Conservation (phyloP, 2,797 vertebrate species). For the Lophotriccus pileatus region DNA sequence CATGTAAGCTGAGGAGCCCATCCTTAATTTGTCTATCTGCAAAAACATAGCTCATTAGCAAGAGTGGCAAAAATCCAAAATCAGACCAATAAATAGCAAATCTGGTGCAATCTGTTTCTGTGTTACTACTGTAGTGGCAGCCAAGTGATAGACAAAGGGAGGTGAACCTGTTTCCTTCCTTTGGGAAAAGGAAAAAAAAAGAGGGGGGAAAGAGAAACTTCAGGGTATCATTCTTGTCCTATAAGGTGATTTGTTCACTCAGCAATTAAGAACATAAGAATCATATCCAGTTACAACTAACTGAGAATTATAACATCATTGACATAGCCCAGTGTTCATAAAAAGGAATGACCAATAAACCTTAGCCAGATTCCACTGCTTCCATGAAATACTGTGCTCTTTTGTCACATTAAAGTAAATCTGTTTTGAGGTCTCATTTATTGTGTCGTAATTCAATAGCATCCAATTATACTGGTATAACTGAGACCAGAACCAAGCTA, state of each 20-base stretch:
- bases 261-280: background rate
- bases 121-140: slow-evolving; percentile 31
- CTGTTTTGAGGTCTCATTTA: background rate
- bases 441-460: slow-evolving; percentile 6
- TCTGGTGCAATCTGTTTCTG: slow-evolving; percentile 49
- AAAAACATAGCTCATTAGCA: slow-evolving; percentile 3
- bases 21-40: background rate
- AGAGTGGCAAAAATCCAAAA: slow-evolving; percentile 43
- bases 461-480: background rate
- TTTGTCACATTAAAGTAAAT: slow-evolving; percentile 24
- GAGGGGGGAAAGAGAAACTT: background rate
- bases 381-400: background rate
- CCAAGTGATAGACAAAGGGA: slow-evolving; percentile 52
- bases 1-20: background rate
- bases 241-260: background rate
- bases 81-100: slow-evolving; percentile 44
- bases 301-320: background rate
- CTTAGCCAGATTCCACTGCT: background rate
- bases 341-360: background rate
- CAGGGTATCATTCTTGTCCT: background rate
- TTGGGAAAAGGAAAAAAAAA: background rate
- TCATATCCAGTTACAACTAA: background rate
- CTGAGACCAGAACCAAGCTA: slow-evolving; percentile 10
- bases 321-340: background rate
- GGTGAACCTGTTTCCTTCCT: slow-evolving; percentile 19